A percentile compares a stretch with the other conserved stretches of the same genome.
Evolutionary conservation across 2,888 invertebrate species (phyloP).

Genomic region (Dascillus cervinus): DNA sequence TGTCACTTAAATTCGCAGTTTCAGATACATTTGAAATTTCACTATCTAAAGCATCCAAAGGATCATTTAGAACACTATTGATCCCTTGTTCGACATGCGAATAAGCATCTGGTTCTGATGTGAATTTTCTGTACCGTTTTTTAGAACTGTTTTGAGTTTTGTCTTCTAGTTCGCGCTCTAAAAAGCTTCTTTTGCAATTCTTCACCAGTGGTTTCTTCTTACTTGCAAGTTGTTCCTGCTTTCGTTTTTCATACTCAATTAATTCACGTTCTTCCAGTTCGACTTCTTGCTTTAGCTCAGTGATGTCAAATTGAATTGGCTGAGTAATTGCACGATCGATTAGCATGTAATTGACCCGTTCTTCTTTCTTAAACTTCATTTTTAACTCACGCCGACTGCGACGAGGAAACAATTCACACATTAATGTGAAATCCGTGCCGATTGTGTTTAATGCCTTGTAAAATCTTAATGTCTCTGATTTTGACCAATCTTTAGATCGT

Average conservation of each 20-base stretch:
- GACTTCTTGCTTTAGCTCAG: slow-evolving; percentile 51
- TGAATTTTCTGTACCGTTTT: not conserved
- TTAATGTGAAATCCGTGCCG: slow-evolving; percentile 89
- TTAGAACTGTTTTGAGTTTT: not conserved
- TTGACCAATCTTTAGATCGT: slow-evolving; percentile 66
- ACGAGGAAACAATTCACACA: slow-evolving; percentile 72
- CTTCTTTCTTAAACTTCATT: slow-evolving; percentile 89
- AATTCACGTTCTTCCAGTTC: slow-evolving; percentile 41
- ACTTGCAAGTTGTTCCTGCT: slow-evolving; percentile 17
- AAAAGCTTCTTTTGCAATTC: not conserved
- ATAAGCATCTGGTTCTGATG: slow-evolving; percentile 2
- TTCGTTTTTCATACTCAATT: slow-evolving; percentile 23
- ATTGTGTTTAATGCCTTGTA: slow-evolving; percentile 83
- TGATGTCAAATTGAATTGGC: slow-evolving; percentile 61
- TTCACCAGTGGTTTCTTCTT: slow-evolving; percentile 5
- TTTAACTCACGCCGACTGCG: slow-evolving; percentile 77
- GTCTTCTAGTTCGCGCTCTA: no score
- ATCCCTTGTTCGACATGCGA: slow-evolving; percentile 13
- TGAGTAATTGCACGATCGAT: slow-evolving; percentile 69
- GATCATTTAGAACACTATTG: slow-evolving; percentile 14
- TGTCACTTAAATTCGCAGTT: slow-evolving; percentile 14
- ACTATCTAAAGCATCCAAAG: slow-evolving; percentile 7
- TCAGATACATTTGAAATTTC: not conserved
- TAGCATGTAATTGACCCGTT: slow-evolving; percentile 62
- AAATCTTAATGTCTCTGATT: slow-evolving; percentile 79